These are phyloP conservation scores for Drosophila rufa DNA, from an alignment of 1,140 invertebrate species.

Conservation along the genomic window DNA sequence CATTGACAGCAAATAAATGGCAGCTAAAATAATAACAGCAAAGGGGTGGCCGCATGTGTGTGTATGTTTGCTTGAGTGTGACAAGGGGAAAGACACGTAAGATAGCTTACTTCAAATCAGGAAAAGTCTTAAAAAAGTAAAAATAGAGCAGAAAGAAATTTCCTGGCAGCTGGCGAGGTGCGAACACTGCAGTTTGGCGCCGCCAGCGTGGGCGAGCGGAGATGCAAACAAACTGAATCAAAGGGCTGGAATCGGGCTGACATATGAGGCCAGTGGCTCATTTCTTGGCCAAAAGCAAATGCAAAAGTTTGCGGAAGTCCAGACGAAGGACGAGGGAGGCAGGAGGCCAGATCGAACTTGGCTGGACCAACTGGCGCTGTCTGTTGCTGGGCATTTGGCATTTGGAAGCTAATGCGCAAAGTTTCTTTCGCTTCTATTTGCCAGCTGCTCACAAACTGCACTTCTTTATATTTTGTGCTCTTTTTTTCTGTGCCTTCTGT, in stretches of 20 bases:
- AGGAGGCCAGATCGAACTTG: slow-evolving; percentile 36
- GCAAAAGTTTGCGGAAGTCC: slow-evolving; percentile 57
- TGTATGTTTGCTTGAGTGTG: slow-evolving; percentile 12
- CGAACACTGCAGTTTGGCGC: slow-evolving; percentile 55
- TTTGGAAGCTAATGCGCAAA: slow-evolving; percentile 71
- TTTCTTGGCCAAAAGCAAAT: slow-evolving; percentile 71
- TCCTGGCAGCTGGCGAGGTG: slow-evolving; percentile 55
- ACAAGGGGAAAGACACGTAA: slow-evolving; percentile 1
- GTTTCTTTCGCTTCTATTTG: slow-evolving; percentile 66
- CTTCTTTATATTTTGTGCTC: slow-evolving; percentile 6
- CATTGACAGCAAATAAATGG: slow-evolving; percentile 84
- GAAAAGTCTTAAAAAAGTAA: slow-evolving; percentile 3
- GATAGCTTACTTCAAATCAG: slow-evolving; percentile 40
- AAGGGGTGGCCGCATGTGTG: slow-evolving; percentile 62
- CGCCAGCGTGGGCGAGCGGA: slow-evolving; percentile 51
- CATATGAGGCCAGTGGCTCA: slow-evolving; percentile 76
- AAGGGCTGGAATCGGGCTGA: slow-evolving; percentile 58
- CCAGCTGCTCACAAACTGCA: slow-evolving; percentile 59
- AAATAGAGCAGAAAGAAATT: background rate
- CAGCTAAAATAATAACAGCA: slow-evolving; percentile 82
- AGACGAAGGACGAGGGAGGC: background rate
- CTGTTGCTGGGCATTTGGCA: slow-evolving; percentile 28
- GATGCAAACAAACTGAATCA: slow-evolving; percentile 24
- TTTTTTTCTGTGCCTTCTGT: slow-evolving; percentile 1
- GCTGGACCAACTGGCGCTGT: slow-evolving; percentile 75